phyloP scores from a whole-genome alignment of 2,888 invertebrate genomes.

The Cordilura impudica region DNA sequence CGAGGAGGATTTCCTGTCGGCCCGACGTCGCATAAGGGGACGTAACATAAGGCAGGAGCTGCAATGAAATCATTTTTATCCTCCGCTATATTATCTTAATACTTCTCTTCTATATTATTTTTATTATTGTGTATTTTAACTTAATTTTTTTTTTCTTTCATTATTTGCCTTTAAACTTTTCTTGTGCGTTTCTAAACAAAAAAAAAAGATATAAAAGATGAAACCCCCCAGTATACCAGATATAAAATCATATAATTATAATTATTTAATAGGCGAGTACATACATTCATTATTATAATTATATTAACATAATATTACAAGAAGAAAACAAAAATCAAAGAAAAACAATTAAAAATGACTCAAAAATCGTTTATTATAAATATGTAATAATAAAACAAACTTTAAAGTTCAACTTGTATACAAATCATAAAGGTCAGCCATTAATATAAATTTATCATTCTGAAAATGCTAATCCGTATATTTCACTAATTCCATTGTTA shows the following conservation, averaged over 20 bases:
- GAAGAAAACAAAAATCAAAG: slow-evolving; percentile 39
- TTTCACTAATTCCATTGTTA: too few species aligned
- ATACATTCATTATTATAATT: slow-evolving; percentile 75
- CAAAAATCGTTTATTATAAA: slow-evolving; percentile 63
- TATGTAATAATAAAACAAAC: slow-evolving; percentile 44
- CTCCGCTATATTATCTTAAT: slow-evolving; percentile 22
- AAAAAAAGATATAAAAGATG: slow-evolving; percentile 23
- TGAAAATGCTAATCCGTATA: too few species aligned
- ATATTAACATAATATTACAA: slow-evolving; percentile 67
- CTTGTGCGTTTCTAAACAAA: slow-evolving; percentile 43
- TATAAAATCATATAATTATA: slow-evolving; percentile 45
- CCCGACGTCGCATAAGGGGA: slow-evolving; percentile 55
- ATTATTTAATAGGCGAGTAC: slow-evolving; percentile 64
- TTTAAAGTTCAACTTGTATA: slow-evolving; percentile 14
- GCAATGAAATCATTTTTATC: slow-evolving; percentile 75
- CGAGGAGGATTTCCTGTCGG: slow-evolving; percentile 63
- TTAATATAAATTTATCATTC: too few species aligned
- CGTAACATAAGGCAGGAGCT: slow-evolving; percentile 67
- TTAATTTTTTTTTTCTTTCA: slow-evolving; percentile 63
- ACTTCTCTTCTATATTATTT: background rate
- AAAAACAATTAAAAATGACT: slow-evolving; percentile 55
- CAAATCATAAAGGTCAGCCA: too few species aligned
- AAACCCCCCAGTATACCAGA: slow-evolving; percentile 52
- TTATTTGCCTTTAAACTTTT: slow-evolving; percentile 46
- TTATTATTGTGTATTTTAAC: slow-evolving; percentile 58